Base-by-base conservation (phyloP, 2,797 vertebrate genomes). In the Onychomys leucogaster region DNA sequence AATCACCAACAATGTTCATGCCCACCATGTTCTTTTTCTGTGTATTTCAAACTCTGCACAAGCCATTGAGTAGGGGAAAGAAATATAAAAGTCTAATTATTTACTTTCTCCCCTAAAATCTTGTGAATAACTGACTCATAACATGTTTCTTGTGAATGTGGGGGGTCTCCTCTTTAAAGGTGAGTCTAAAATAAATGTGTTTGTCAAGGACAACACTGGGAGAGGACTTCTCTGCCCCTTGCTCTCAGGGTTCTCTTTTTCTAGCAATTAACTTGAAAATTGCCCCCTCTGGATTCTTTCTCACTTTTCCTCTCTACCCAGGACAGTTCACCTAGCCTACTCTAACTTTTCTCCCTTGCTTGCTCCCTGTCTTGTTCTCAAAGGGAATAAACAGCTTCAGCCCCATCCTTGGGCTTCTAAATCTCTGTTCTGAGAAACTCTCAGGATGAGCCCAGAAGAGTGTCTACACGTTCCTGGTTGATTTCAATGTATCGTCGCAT, bases 291-390 rank as follows among this genome's bases (percentile, higher is more conserved):
- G 14, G 52, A 57, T 29, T 92, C 10, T 6, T 93, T 71, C 59
- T 95, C 83, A 32, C 4, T 82, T 86, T 89, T 91, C 85, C 78
- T 52, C 73, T 4, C 16, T 71, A 90, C 65, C 83, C 76, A 80
- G 77, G 88, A 65, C 23, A 59, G n/a, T 55, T 27, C 55, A 21
- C 17, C 52, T 80, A 90, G 75, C 59, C 81, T 84, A 55, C 27
- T 84, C 87, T 84, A 55, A 90, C 78, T 92, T 89, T 77, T 63
- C 77, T 93, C n/a, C 59, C 37, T 93, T 61, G 49, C 37, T 92
- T 76, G 77, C 63, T 55, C 89, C 3, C 25, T 61, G 5, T 63
- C 25, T 90, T 89, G 12, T 81, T 89, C 87, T 93, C 73, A 46
- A 82, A 95, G 34, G 32, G 13, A 63, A 86, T 43, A 34, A 49